Conservation (phyloP, 1,140 invertebrate genomes). For the Camponotus pennsylvanicus region DNA sequence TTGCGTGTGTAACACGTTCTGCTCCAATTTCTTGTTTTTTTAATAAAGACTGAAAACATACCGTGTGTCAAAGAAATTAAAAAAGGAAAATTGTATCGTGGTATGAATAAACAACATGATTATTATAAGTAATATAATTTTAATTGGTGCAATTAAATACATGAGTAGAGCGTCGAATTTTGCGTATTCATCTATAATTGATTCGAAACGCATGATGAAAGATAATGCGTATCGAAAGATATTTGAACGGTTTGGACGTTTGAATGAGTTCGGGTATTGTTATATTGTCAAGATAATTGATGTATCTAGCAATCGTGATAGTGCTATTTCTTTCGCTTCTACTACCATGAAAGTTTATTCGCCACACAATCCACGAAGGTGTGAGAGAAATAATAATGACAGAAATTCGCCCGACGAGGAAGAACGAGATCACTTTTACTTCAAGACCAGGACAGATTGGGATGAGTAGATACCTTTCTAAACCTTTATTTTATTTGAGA, state of each 20-base stretch:
- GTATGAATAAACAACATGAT: background rate
- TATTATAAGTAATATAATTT: background rate
- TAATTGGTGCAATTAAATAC: slow-evolving; percentile 1
- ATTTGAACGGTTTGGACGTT: background rate
- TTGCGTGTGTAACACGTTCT: background rate
- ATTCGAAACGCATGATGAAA: slow-evolving; percentile 23
- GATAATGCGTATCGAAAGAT: slow-evolving; percentile 14
- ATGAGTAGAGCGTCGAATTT: background rate
- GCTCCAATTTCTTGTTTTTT: slow-evolving; percentile 1
- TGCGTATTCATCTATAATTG: background rate
- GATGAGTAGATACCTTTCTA: slow-evolving; percentile 80
- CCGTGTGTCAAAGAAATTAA: background rate
- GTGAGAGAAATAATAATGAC: slow-evolving; percentile 54
- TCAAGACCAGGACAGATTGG: slow-evolving; percentile 68
- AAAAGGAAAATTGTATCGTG: slow-evolving; percentile 7
- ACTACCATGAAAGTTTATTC: slow-evolving; percentile 65
- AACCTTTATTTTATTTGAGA: slow-evolving; percentile 81
- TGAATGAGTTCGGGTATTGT: background rate
- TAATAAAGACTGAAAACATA: background rate
- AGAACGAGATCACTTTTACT: slow-evolving; percentile 83
- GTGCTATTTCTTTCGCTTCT: slow-evolving; percentile 18
- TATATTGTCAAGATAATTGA: slow-evolving; percentile 45
- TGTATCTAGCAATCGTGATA: background rate
- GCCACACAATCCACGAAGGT: background rate
- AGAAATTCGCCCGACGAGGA: slow-evolving; percentile 19